phyloP scores from a whole-genome alignment of 1,140 invertebrate genomes.

The Trichogramma pretiosum region DNA sequence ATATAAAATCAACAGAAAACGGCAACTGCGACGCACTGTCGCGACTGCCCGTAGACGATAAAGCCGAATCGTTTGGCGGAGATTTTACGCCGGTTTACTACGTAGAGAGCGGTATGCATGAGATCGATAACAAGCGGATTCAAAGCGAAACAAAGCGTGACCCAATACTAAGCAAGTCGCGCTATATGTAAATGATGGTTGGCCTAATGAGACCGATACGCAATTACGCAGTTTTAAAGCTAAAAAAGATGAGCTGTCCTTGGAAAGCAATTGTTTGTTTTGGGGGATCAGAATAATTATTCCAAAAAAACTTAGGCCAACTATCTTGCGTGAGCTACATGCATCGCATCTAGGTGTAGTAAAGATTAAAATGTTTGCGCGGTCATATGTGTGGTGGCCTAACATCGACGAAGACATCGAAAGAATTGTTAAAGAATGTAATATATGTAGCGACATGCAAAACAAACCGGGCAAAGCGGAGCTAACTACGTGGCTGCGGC shows the following conservation, averaged over 20 bases:
- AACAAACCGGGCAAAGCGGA: constrained; percentile 22
- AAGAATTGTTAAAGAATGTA: constrained; percentile 7
- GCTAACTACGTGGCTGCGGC: constrained; percentile 36
- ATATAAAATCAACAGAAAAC: constrained; percentile 6
- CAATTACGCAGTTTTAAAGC: neutral
- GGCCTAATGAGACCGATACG: neutral
- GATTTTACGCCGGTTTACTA: constrained; percentile 7
- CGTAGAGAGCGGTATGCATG: no score
- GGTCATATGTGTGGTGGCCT: constrained; percentile 28
- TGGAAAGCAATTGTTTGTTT: constrained; percentile 22
- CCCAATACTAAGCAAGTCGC: neutral
- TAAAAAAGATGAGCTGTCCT: constrained; percentile 9
- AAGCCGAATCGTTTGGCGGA: neutral
- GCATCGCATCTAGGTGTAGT: constrained; percentile 19
- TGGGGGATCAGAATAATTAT: constrained; percentile 32
- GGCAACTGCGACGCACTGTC: constrained; percentile 6
- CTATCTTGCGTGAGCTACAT: constrained; percentile 24
- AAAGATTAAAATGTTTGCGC: constrained; percentile 18
- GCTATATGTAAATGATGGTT: constrained; percentile 1
- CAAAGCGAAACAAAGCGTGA: constrained; percentile 5
- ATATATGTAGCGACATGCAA: constrained; percentile 24
- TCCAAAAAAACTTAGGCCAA: constrained; percentile 25
- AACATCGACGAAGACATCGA: neutral
- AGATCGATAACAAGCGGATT: neutral
- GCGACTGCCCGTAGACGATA: neutral